A percentile compares a stretch with the other conserved stretches of the same genome.
These are phyloP conservation scores for Fratercula arctica DNA, from an alignment of 2,797 vertebrate species.

Conservation along the genomic window DNA sequence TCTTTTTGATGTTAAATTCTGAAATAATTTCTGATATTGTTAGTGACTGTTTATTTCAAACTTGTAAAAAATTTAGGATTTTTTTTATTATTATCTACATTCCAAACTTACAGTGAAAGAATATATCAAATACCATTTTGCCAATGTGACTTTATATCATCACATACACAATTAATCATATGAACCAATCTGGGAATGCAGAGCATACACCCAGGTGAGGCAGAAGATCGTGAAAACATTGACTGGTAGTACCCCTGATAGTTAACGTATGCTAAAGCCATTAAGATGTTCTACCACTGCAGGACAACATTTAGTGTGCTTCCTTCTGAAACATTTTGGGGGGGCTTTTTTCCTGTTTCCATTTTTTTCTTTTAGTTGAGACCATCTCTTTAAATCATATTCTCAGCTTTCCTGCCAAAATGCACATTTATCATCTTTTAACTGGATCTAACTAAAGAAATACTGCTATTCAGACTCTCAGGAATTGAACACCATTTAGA, in stretches of 20 bases:
- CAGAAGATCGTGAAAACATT: background rate
- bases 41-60: background rate
- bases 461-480: background rate
- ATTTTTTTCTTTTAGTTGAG: background rate
- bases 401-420: background rate
- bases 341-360: background rate
- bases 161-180: background rate
- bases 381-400: background rate
- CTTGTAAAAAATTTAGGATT: background rate
- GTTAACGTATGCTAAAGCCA: background rate
- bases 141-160: background rate
- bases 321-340: background rate
- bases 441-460: background rate
- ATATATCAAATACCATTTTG: background rate
- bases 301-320: background rate
- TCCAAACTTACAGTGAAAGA: background rate
- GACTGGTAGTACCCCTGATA: background rate
- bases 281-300: background rate
- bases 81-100: background rate
- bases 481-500: background rate
- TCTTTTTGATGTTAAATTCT: background rate
- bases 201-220: background rate
- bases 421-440: background rate
- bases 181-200: background rate
- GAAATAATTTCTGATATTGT: background rate